phyloP scores from a whole-genome alignment of 2,113 vertebrate genomes.

The Thinocorus orbignyianus region DNA sequence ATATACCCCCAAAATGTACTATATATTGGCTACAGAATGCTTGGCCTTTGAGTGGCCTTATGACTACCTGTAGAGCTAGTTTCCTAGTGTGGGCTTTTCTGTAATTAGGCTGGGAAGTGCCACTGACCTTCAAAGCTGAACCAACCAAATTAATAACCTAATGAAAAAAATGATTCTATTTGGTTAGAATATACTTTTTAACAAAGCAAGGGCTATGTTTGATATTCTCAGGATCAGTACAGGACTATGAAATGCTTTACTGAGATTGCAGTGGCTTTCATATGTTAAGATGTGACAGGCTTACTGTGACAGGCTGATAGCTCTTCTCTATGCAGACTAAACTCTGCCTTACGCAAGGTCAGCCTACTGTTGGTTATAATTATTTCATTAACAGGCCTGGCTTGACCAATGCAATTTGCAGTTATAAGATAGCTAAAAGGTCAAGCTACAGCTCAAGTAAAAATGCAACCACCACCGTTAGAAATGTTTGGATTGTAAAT shows the following conservation, averaged over 20 bases:
- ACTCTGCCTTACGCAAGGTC: not conserved
- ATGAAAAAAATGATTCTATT: not conserved
- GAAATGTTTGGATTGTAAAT: not conserved
- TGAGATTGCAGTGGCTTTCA: not conserved
- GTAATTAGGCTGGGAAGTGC: not conserved
- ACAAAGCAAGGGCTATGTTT: not conserved
- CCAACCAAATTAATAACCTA: not conserved
- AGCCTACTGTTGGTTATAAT: not conserved
- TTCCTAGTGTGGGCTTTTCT: not conserved
- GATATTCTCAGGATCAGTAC: not conserved
- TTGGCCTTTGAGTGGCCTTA: not conserved
- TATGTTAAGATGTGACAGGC: not conserved
- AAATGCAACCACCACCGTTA: not conserved
- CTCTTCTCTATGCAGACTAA: not conserved
- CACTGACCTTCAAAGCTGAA: not conserved
- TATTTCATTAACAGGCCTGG: not conserved
- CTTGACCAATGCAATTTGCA: not conserved
- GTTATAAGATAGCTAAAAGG: too few species aligned
- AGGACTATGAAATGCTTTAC: not conserved
- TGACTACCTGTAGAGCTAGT: not conserved
- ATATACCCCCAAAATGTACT: not conserved
- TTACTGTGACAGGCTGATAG: not conserved
- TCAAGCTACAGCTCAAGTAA: not conserved
- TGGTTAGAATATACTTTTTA: not conserved
- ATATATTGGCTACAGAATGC: not conserved